Base-by-base conservation (phyloP, 1,140 invertebrate species). In the Dinoponera quadriceps region DNA sequence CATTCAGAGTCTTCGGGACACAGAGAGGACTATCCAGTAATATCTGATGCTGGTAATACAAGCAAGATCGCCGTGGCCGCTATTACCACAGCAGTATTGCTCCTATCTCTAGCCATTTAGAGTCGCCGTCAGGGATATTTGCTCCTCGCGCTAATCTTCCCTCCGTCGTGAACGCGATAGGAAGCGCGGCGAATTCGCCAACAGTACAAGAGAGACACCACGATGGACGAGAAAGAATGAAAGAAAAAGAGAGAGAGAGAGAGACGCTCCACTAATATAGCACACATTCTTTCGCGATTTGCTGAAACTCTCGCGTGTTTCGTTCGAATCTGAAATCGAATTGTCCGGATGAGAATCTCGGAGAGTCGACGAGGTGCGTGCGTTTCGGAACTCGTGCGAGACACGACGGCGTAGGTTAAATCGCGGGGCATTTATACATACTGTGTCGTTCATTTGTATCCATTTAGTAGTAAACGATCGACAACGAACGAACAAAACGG, bases 1-100 rank as follows among this genome's bases (percentile, higher is more conserved):
- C 92, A 94, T 94, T 93, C 90, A 94, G 94, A 94, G 91, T 92
- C 93, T 91, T 74, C 87, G 88, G 90, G 88, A n/a, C 91, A 85
- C 89, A 87, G 88, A 89, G 83, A 90, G 92, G 93, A 94, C 90
- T 90, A 91, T 91, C 85, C 89, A 88, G 69, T 92, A 90, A 71
- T 89, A 91, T 89, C 91, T 90, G 90, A 89, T 90, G 88, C 90
- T 92, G 93, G 93, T 90, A 92, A 90, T 89, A 90, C 90, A 87
- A 85, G 90, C 91, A 93, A 92, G 90, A 90, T 92, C 90, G 85
- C 90, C 86, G 89, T 94, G 90, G 91, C 85, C 91, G 88, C 91
- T 89, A 87, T 94, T 92, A 91, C 92, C 86, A 87, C 93, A 88
- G 90, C 92, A 91, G 89, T 94, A 90, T 85, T 86, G 88, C 91